These are phyloP conservation scores for Indicator maculatus DNA, from an alignment of 2,113 vertebrate genomes.

Conservation along the genomic window DNA sequence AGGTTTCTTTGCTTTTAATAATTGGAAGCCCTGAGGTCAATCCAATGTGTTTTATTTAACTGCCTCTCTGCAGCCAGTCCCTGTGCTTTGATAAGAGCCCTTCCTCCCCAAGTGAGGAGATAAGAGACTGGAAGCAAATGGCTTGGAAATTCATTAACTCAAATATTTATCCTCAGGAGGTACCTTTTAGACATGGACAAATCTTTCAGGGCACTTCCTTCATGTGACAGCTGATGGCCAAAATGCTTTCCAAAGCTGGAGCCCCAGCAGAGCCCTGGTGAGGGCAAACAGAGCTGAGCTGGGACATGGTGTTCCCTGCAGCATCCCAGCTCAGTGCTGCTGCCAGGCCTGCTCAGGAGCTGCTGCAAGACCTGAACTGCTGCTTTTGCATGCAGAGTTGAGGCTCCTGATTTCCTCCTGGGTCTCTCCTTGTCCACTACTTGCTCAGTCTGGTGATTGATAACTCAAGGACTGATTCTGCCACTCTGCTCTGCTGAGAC, in stretches of 20 bases:
- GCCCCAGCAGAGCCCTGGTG: background rate
- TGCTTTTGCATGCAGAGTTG: background rate
- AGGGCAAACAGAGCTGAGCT: constrained; percentile 24
- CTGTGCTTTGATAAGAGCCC: constrained; percentile 26
- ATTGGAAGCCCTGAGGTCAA: constrained; percentile 42
- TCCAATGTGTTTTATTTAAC: constrained; percentile 16
- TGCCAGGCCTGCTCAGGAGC: background rate
- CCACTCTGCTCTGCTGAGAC: too few relatives aligned
- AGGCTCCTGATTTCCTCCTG: background rate
- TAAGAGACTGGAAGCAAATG: constrained; percentile 62
- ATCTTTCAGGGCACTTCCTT: constrained; percentile 23
- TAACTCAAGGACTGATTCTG: too few relatives aligned
- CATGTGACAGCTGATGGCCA: constrained; percentile 38
- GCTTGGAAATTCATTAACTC: constrained; percentile 64
- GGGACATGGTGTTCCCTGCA: background rate
- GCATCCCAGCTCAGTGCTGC: background rate
- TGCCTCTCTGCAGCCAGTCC: constrained; percentile 13
- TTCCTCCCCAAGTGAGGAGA: constrained; percentile 24
- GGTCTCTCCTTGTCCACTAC: background rate
- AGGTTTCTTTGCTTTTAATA: constrained; percentile 52
- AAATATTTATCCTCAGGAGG: constrained; percentile 61
- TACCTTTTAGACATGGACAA: constrained; percentile 17
- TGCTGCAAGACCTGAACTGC: background rate
- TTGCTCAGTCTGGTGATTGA: background rate
- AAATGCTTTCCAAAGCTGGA: constrained; percentile 12